These are phyloP conservation scores for Sesamia nonagrioides DNA, from an alignment of 1,140 invertebrate species.

Conservation along the genomic window DNA sequence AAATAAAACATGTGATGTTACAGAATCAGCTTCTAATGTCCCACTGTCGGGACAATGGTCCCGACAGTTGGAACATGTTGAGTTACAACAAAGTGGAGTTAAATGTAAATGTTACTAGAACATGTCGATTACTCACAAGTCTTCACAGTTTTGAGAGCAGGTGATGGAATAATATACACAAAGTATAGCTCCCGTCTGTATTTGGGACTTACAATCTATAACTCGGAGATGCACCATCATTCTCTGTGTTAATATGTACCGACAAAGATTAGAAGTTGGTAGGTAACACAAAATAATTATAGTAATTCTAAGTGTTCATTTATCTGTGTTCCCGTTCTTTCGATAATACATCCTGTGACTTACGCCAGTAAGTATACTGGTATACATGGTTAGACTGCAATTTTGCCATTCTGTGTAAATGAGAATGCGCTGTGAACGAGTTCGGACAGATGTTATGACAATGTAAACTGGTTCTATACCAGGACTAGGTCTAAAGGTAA, in stretches of 20 bases:
- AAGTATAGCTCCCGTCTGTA: too few species aligned
- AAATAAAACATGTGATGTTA: too few species aligned
- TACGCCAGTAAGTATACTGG: neutral
- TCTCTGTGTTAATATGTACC: neutral
- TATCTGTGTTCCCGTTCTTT: constrained; percentile 5
- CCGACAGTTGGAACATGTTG: too few species aligned
- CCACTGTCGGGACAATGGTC: too few species aligned
- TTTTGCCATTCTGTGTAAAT: constrained; percentile 25
- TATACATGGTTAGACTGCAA: neutral
- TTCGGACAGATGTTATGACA: constrained; percentile 34
- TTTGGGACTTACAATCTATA: too few species aligned
- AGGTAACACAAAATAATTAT: neutral
- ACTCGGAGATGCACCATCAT: too few species aligned
- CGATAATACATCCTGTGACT: constrained; percentile 8
- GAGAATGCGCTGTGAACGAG: constrained; percentile 23
- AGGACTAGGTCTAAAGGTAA: constrained; percentile 19
- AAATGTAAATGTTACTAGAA: too few species aligned
- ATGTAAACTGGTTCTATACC: constrained; percentile 48
- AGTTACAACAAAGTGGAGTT: too few species aligned
- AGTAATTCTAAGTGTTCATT: neutral
- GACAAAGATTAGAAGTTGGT: neutral
- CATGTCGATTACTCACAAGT: too few species aligned
- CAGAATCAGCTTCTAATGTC: too few species aligned
- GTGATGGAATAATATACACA: too few species aligned
- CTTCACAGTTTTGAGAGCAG: too few species aligned